Base-by-base conservation (phyloP, 1,140 invertebrate genomes). In the Octopus sinensis region DNA sequence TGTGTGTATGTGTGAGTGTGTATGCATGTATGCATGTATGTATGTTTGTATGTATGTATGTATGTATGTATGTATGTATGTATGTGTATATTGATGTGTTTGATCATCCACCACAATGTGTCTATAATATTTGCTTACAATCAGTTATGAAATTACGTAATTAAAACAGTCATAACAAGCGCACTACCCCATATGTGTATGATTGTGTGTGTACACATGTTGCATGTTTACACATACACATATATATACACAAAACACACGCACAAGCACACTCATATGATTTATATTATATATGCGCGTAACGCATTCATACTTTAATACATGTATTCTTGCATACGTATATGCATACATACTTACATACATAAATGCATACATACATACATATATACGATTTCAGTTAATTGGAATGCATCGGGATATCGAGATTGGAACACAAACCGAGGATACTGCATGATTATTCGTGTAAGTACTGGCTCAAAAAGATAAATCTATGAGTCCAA, bases 31-130 rank as follows among this genome's bases (percentile, higher is more conserved):
- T 62, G 6, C 17, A 62, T 62, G 17, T 62, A 62, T 62, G 17
- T 62, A 62, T 23, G 75, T 76, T 7, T 76, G 23, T 76, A 43
- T 76, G 23, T 76, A 23, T 76, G 23, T 76, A 51, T 76, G 23
- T 76, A 51, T 76, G 23, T 76, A 51, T 76, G 23, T 76, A 51
- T 76, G 23, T 76, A 51, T 76, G 23, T 76, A 51, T 76, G 23
- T 76, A 51, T 76, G 23, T 76, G 1, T 76, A 51, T 76, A 76
- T 9, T 13, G 23, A 76, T 76, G 56, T 62, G 17, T 17, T 62
- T 62, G 17, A 12, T 62, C 56, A 12, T 62, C 9, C 9, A 9
- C 56, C 17, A 62, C 17, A 62, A 62, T 62, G 17, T 62, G 9
- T 62, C 17, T 12, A 12, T 62, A 9, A 62, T 62, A 17, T 62